Evolutionary conservation across 1,140 invertebrate genomes (phyloP).

Genomic region (Megalonaias nervosa): DNA sequence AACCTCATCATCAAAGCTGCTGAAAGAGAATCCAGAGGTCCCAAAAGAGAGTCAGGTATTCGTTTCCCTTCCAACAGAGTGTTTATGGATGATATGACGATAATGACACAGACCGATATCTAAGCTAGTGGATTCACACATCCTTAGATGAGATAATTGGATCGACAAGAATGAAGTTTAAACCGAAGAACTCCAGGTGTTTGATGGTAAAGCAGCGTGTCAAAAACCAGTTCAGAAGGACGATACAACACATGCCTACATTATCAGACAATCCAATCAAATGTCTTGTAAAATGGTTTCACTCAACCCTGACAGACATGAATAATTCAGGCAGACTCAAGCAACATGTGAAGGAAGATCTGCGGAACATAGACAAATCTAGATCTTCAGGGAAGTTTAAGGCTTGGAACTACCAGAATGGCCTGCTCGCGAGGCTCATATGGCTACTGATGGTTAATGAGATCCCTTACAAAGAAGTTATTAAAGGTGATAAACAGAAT

Average conservation of each 20-base stretch:
- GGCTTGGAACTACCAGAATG: constrained; percentile 26
- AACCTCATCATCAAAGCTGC: too few relatives aligned
- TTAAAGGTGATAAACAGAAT: constrained; percentile 4
- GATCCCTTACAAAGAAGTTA: constrained; percentile 6
- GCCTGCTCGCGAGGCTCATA: constrained; percentile 9
- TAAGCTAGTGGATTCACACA: constrained; percentile 17
- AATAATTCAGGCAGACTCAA: too few relatives aligned
- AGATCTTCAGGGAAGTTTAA: constrained; percentile 24
- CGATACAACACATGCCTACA: constrained; percentile 1
- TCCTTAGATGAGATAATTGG: constrained; percentile 1
- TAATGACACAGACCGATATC: constrained; percentile 24
- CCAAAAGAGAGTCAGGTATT: constrained; percentile 5
- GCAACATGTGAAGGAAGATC: neutral
- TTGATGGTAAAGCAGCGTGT: too few relatives aligned
- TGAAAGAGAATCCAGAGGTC: neutral
- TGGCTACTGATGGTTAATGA: constrained; percentile 19
- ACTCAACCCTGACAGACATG: too few relatives aligned
- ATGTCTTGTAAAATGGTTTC: neutral
- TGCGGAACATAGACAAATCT: constrained; percentile 10
- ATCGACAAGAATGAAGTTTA: constrained; percentile 26
- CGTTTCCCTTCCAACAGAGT: constrained; percentile 20
- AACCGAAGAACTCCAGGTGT: constrained; percentile 3
- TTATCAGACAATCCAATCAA: constrained; percentile 9
- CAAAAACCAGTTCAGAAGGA: constrained; percentile 3
- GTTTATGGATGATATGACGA: constrained; percentile 32